These are phyloP conservation scores for Catonia carolina DNA, from an alignment of 2,888 invertebrate genomes.

Conservation along the genomic window DNA sequence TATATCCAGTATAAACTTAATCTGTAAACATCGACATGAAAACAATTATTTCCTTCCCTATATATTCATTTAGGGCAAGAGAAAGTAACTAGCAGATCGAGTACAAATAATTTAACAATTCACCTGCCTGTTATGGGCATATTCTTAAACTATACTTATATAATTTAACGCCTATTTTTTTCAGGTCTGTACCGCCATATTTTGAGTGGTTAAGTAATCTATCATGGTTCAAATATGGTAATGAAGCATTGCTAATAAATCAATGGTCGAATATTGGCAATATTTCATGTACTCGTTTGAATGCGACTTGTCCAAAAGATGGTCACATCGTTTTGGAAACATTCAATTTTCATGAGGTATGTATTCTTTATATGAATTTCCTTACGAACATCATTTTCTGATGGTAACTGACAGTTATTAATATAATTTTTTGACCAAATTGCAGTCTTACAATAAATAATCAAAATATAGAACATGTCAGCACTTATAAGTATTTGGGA, in stretches of 20 bases:
- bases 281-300: conserved; percentile 67
- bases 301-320: conserved; percentile 68
- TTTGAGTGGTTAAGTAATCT: conserved; percentile 80
- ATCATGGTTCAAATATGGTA: conserved; percentile 90
- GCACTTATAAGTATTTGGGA: background rate
- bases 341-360: conserved; percentile 67
- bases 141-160: too few relatives aligned
- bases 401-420: background rate
- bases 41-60: too few relatives aligned
- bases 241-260: conserved; percentile 80
- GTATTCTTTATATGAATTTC: conserved; percentile 16
- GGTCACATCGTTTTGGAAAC: conserved; percentile 73
- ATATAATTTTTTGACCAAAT: too few relatives aligned
- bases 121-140: too few relatives aligned
- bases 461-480: background rate
- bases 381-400: background rate
- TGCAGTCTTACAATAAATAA: too few relatives aligned
- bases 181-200: conserved; percentile 76
- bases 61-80: too few relatives aligned
- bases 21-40: too few relatives aligned
- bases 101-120: too few relatives aligned
- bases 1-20: too few relatives aligned
- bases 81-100: too few relatives aligned
- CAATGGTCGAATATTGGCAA: conserved; percentile 76
- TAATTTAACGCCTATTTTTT: too few relatives aligned